phyloP scores from a whole-genome alignment of 2,113 vertebrate species.

The Andinoacara biseriatus region DNA sequence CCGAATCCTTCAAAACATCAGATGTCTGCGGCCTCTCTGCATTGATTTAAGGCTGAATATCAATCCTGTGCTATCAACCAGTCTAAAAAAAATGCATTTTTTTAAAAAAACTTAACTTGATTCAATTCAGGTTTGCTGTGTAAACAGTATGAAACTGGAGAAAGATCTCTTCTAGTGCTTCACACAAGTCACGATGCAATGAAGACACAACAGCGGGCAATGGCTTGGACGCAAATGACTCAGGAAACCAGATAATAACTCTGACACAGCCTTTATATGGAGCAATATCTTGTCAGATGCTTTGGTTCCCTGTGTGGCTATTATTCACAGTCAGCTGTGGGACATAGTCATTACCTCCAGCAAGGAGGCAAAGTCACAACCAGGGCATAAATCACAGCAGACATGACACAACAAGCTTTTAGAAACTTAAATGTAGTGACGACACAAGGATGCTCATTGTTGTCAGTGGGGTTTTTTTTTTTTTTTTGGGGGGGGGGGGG shows the following conservation, averaged over 20 bases:
- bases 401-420: not conserved
- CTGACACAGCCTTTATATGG: conserved; percentile 4
- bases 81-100: not conserved
- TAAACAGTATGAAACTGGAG: not conserved
- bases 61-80: not conserved
- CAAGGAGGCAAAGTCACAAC: not conserved
- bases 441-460: conserved; percentile 22
- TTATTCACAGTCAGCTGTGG: not conserved
- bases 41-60: not conserved
- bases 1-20: not conserved
- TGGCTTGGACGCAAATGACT: conserved; percentile 9
- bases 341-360: not conserved
- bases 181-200: not conserved
- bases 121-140: not conserved
- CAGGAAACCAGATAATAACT: conserved; percentile 1
- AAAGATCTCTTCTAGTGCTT: conserved; percentile 10
- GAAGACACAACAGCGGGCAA: not conserved
- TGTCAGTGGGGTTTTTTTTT: not conserved
- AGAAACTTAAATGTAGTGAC: not conserved
- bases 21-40: not conserved
- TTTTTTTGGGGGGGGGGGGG: too few species aligned
- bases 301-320: not conserved
- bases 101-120: not conserved
- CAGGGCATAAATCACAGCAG: not conserved
- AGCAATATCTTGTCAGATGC: conserved; percentile 17